These are phyloP conservation scores for Bombus sylvicola DNA, from an alignment of 1,140 invertebrate species.

Conservation along the genomic window DNA sequence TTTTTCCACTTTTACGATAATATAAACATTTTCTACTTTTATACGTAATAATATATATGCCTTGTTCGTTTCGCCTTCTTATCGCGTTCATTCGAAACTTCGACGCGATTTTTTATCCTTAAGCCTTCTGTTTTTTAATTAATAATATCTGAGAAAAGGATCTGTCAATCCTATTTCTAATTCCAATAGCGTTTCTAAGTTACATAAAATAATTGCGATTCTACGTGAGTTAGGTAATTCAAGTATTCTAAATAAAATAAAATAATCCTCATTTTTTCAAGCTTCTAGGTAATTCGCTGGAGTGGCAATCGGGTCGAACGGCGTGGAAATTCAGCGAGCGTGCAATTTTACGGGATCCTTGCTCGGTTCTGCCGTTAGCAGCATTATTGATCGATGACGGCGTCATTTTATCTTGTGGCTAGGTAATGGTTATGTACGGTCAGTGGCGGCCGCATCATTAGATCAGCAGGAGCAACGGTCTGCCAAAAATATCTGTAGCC, in stretches of 20 bases:
- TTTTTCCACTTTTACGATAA: no score
- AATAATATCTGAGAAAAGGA: no score
- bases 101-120: no score
- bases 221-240: rapidly evolving
- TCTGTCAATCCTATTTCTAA: no score
- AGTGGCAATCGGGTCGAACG: not conserved
- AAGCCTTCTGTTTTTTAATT: no score
- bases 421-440: constrained; percentile 42
- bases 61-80: no score
- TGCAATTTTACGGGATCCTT: constrained; percentile 46
- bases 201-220: no score
- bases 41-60: no score
- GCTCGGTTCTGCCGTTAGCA: constrained; percentile 40
- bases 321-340: constrained; percentile 19
- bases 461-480: constrained; percentile 14
- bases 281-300: not conserved
- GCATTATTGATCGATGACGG: constrained; percentile 55
- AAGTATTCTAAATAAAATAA: no score
- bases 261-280: not conserved
- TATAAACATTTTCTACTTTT: no score
- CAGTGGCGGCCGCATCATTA: constrained; percentile 40
- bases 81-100: no score
- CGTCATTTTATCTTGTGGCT: constrained; percentile 53
- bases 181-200: no score
- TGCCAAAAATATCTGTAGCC: constrained; percentile 20